phyloP scores from a whole-genome alignment of 2,113 vertebrate species.

The Pao palembangensis region DNA sequence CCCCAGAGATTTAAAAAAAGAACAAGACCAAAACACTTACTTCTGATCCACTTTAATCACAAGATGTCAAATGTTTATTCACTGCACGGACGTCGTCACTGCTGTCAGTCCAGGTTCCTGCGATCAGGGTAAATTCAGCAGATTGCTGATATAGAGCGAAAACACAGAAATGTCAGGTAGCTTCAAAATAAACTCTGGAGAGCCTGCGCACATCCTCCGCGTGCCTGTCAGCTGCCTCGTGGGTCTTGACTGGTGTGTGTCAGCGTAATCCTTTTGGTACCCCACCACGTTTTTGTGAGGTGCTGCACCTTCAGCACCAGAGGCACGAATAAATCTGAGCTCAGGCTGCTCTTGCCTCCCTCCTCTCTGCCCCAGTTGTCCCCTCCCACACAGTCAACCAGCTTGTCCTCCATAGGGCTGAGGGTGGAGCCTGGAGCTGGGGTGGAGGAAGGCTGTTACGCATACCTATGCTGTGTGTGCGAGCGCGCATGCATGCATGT shows the following conservation, averaged over 20 bases:
- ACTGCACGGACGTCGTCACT: conserved; percentile 35
- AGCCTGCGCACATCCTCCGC: conserved; percentile 23
- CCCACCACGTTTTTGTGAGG: conserved; percentile 32
- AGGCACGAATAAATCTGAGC: conserved; percentile 66
- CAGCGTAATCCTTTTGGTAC: conserved; percentile 52
- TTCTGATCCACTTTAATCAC: conserved; percentile 20
- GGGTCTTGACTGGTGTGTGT: conserved; percentile 25
- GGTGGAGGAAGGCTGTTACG: conserved; percentile 36
- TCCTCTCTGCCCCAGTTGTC: conserved; percentile 21
- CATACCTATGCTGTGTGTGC: conserved; percentile 58
- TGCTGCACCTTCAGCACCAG: conserved; percentile 45
- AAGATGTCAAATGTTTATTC: conserved; percentile 10
- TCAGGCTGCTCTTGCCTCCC: conserved; percentile 37
- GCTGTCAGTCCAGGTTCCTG: conserved; percentile 1
- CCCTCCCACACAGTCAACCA: conserved; percentile 66
- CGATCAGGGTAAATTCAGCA: conserved; percentile 4
- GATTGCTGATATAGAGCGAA: conserved; percentile 15
- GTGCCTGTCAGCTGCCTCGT: conserved; percentile 9
- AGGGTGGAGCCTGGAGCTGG: conserved; percentile 61
- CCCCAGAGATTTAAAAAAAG: background rate
- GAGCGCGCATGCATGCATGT: background rate
- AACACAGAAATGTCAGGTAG: conserved; percentile 2
- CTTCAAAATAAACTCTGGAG: conserved; percentile 8
- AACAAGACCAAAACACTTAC: conserved; percentile 36
- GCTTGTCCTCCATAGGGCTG: conserved; percentile 62